Evolutionary conservation across 2,888 invertebrate genomes (phyloP), one percentile per base, ranked within the genome.

Genomic region (Brachycybe producta): DNA sequence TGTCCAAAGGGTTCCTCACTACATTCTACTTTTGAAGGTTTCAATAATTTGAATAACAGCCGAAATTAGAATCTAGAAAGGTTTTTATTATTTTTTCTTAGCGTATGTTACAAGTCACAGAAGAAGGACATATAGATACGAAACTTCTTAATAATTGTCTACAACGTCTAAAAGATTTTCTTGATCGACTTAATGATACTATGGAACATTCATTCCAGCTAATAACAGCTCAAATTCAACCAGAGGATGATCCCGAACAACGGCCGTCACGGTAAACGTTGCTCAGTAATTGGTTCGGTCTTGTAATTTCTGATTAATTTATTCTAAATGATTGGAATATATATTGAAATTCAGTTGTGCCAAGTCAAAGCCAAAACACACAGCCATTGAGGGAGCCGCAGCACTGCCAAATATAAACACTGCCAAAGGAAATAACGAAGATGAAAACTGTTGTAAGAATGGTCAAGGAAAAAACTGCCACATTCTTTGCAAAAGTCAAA

Each of bases 21-120:
- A 68, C 55, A 64, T 69, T 32, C 61, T 70, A 2, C 62, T 69
- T n/a, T 57, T 70, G 7, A 68, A 69, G 62, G 66, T 66, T n/a
- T n/a, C n/a, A n/a, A n/a, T n/a, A n/a, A n/a, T n/a, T n/a, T n/a
- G 54, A 44, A 15, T 34, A 7, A 43, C 5, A 19, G 23, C 2
- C 5, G 2, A 35, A 51, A 27, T 28, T 8, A 36, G 21, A 44
- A 36, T 26, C n/a, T n/a, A 38, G n/a, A 30, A 24, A 32, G 35
- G 34, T 47, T 13, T 21, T 49, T 15, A 19, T 27, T 21, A n/a
- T 24, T 34, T 30, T 54, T 8, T 52, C 53, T 7, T 57, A 67
- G 63, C 65, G 67, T 60, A 58, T 70, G 40, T 55, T 67, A 38
- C 64, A 64, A 52, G 59, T 61, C 57, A 70, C 70, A 1, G 61